Evolutionary conservation across 2,888 invertebrate species (phyloP), one percentile per base, ranked within the genome.

Genomic region (Cataglyphis altisquamis): DNA sequence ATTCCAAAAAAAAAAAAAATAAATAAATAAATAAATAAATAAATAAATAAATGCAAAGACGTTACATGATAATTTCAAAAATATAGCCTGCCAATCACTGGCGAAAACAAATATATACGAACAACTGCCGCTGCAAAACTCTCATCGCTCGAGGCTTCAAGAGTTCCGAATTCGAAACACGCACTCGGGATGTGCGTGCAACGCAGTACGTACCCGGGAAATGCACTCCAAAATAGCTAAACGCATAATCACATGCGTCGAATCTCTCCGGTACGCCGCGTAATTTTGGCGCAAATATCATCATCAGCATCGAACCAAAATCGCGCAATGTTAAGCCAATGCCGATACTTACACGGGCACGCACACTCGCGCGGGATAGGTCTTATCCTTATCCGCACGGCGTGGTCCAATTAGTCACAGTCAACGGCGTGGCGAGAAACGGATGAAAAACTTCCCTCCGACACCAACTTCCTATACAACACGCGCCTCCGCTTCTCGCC

Each of bases 351-450:
- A 36, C 10, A 29, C 41, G 41, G 29, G 15, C 21, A n/a, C 25
- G 15, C 21, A 41, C 63, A 48, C 29, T 12, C 67, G 66, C 66
- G 55, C 45, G 41, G 21, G 48, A 70, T 62, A 45, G 55, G 21
- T 67, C 77, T 67, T 68, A 41, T 80, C 70, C 70, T 80, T 80
- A 80, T 67, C 67, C 57, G 77, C 41, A 8, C 74, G 48, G 32
- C 78, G 18, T 64, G 60, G 32, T 70, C 70, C 70, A 70, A 80
- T 80, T 70, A 80, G 70, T 80, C 55, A 80, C 78, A 70, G 70
- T 75, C 87, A 88, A 84, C 88, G 83, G 82, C 84, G 84, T 84
- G 84, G 84, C 80, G 81, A 86, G 86, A 88, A 84, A 82, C 88
- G 64, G 64, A 81, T 80, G 84, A 86, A 80, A 77, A 86, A 88